Evolutionary conservation across 2,113 vertebrate genomes (phyloP).

Genomic region (Octodon degus): DNA sequence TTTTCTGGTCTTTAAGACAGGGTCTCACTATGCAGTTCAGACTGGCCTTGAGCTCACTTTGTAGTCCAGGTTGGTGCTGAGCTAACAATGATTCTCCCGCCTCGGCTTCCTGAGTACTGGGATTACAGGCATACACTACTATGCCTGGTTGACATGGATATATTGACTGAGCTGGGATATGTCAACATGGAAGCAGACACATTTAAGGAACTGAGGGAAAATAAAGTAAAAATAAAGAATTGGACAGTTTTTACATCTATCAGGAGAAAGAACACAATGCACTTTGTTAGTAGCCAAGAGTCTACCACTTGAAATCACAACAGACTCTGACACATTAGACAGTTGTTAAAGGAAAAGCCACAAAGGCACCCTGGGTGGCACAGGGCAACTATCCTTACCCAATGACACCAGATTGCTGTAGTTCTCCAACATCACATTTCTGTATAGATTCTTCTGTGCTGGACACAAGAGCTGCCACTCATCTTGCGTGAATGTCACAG

Average conservation of each 20-base stretch:
- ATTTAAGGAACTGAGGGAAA: not conserved
- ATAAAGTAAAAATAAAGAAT: not conserved
- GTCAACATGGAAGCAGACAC: not conserved
- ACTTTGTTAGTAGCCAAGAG: not conserved
- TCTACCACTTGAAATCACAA: not conserved
- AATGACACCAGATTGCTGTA: slow-evolving; percentile 59
- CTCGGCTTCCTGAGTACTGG: too few species aligned
- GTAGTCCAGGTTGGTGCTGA: too few species aligned
- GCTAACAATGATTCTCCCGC: too few species aligned
- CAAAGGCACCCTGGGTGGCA: not conserved
- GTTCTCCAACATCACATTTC: slow-evolving; percentile 71
- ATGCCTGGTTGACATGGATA: not conserved
- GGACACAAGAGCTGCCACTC: slow-evolving; percentile 72
- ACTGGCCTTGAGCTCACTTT: too few species aligned
- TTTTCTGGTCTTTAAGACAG: too few species aligned
- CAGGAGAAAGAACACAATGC: not conserved
- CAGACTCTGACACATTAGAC: not conserved
- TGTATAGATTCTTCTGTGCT: slow-evolving; percentile 56
- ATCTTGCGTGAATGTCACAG: slow-evolving; percentile 51
- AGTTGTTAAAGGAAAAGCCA: not conserved
- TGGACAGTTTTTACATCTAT: not conserved
- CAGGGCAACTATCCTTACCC: slow-evolving; percentile 23
- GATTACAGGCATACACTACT: too few species aligned
- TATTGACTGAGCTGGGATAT: not conserved
- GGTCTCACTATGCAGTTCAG: too few species aligned